These are phyloP conservation scores for Cossypha dichroa DNA, from an alignment of 2,797 vertebrate species.

Conservation along the genomic window DNA sequence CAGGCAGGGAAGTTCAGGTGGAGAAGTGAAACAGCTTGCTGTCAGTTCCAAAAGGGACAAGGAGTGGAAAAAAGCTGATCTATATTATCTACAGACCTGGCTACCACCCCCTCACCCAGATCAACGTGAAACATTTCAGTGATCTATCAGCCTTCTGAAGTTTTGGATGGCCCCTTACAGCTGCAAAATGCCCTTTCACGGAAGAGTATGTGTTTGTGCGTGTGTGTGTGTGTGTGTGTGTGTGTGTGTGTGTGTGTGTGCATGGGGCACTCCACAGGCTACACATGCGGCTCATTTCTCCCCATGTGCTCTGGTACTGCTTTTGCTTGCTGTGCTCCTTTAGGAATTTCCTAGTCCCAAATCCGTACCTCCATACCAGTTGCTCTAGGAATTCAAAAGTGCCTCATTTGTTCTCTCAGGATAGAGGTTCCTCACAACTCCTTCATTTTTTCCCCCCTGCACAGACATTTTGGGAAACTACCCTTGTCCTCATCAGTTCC, in stretches of 20 bases:
- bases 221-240: accelerated
- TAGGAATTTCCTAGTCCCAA: background rate
- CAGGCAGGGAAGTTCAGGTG: background rate
- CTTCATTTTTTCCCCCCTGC: background rate
- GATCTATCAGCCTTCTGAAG: background rate
- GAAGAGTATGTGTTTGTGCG: accelerated
- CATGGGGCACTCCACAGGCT: background rate
- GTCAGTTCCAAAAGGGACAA: background rate
- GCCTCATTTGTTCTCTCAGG: background rate
- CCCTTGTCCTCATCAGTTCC: background rate
- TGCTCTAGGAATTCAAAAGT: background rate
- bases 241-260: accelerated
- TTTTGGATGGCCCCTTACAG: accelerated
- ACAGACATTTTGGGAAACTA: background rate
- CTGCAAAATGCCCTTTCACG: background rate
- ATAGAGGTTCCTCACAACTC: background rate
- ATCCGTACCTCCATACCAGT: background rate
- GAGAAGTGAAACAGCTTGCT: background rate
- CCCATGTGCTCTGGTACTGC: background rate
- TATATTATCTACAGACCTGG: background rate
- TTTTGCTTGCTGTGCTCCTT: background rate
- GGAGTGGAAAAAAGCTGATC: background rate
- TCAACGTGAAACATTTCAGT: background rate
- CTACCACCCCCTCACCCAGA: background rate
- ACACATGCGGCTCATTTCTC: background rate